Evolutionary conservation across 2,797 vertebrate species (phyloP).

Genomic region (Acrossocheilus wenchowensis): DNA sequence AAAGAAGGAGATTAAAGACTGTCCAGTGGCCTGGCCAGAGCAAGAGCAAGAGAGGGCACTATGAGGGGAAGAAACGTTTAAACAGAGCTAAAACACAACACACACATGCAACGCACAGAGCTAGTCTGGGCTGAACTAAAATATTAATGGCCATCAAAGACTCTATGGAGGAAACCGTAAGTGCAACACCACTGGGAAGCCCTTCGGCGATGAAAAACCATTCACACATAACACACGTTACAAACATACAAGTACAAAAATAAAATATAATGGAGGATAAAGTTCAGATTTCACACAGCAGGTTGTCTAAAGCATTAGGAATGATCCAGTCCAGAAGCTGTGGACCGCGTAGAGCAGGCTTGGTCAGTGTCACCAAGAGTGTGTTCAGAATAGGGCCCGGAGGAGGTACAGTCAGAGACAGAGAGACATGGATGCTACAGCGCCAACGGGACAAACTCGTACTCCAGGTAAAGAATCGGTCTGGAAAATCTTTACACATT

Average conservation of each 20-base stretch:
- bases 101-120: not conserved
- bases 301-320: constrained; percentile 7
- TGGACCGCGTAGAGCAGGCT: constrained; percentile 2
- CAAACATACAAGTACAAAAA: not conserved
- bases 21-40: constrained; percentile 41
- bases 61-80: constrained; percentile 31
- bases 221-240: not conserved
- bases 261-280: not conserved
- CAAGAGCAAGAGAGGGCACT: constrained; percentile 26
- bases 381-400: constrained; percentile 53
- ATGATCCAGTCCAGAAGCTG: not conserved
- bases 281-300: constrained; percentile 9
- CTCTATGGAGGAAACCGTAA: not conserved
- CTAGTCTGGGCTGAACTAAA: constrained; percentile 5
- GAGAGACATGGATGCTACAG: constrained; percentile 19
- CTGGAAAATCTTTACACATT: constrained; percentile 6
- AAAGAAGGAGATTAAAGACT: constrained; percentile 62
- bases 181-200: not conserved
- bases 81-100: constrained; percentile 28
- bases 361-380: constrained; percentile 22
- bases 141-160: constrained; percentile 11
- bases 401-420: constrained; percentile 35
- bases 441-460: constrained; percentile 28
- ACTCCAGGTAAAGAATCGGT: constrained; percentile 30
- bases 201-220: not conserved